Base-by-base conservation (phyloP, 2,797 vertebrate genomes). In the Spatula versicolor region DNA sequence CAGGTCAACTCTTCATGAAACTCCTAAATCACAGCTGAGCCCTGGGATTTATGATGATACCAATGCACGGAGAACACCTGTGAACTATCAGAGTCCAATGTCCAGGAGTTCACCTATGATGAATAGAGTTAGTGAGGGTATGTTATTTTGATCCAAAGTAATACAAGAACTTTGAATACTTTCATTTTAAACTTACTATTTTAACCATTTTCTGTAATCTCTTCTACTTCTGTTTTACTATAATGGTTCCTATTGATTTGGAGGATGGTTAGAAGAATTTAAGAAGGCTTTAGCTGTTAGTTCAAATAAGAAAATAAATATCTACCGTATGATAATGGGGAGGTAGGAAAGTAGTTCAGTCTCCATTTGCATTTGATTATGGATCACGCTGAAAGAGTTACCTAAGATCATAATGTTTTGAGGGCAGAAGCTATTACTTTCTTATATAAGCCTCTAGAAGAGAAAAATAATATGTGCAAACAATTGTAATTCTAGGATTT, bases 91-190 rank as follows among this genome's bases (percentile, higher is more conserved):
- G 74, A 98, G 96, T 92, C 97, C 99, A 18, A 98, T 98, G 91
- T 99, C 99, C 95, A 98, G 99, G 97, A 99, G 99, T 69, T 99
- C 99, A 1, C 99, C 99, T 9, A 98, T 99, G 98, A 97, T 99
- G 97, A 98, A 97, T 79, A 98, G 99, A 90, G 95, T 96, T 63
- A 96, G 98, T 52, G 99, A 99, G 66, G 99, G 99, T 99, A 98
- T 18, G 80, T 93, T 87, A 11, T 66, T 62, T 52, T 80, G 62
- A 5, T 67, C 45, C 54, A 12, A 31, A 66, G 14, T 55, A 86
- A 66, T 68, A 82, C 28, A 56, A 59, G 63, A 54, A 17, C 23
- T 84, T 80, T 30, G 52, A 28, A 58, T 55, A 28, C 60, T 66
- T 35, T 74, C 7, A 10, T 48, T 74, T 91, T 45, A 33, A 84